A percentile compares a stretch with the other conserved stretches of the same genome.
Evolutionary conservation across 2,888 invertebrate genomes (phyloP).

Genomic region (Caenorhabditis afra): DNA sequence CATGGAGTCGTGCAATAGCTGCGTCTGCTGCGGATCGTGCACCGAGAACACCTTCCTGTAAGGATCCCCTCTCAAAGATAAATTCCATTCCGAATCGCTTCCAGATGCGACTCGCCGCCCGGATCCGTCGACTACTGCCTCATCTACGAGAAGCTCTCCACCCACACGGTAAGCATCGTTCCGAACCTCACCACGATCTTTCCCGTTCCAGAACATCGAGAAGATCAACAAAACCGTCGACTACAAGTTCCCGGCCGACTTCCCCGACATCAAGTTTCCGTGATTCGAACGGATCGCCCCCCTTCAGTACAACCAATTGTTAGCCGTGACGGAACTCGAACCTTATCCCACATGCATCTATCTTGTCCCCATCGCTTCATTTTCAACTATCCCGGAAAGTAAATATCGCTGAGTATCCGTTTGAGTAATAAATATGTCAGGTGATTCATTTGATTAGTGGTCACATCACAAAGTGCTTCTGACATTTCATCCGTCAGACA

Average conservation of each 20-base stretch:
- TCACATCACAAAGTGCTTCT: conserved; percentile 11
- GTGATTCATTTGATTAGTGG: background rate
- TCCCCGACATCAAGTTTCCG: conserved; percentile 1
- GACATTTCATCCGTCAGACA: conserved; percentile 1
- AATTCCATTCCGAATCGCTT: background rate
- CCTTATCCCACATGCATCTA: background rate
- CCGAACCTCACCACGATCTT: too few relatives aligned
- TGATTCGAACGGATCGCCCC: background rate
- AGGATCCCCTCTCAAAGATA: too few relatives aligned
- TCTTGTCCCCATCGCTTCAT: background rate
- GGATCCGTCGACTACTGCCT: conserved; percentile 14
- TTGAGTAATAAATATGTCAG: background rate
- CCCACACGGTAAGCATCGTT: background rate
- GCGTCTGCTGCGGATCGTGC: conserved; percentile 27
- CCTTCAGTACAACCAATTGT: too few relatives aligned
- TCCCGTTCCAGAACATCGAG: conserved; percentile 1
- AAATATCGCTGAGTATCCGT: too few relatives aligned
- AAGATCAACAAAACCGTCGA: background rate
- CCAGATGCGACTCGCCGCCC: conserved; percentile 10
- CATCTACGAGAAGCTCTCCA: conserved; percentile 9
- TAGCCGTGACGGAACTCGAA: too few relatives aligned
- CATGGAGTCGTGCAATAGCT: background rate
- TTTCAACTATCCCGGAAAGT: background rate
- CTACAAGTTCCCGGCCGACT: conserved; percentile 8
- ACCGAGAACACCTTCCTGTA: background rate